Base-by-base conservation (phyloP, 2,888 invertebrate species). In the Drosophila greeni region DNA sequence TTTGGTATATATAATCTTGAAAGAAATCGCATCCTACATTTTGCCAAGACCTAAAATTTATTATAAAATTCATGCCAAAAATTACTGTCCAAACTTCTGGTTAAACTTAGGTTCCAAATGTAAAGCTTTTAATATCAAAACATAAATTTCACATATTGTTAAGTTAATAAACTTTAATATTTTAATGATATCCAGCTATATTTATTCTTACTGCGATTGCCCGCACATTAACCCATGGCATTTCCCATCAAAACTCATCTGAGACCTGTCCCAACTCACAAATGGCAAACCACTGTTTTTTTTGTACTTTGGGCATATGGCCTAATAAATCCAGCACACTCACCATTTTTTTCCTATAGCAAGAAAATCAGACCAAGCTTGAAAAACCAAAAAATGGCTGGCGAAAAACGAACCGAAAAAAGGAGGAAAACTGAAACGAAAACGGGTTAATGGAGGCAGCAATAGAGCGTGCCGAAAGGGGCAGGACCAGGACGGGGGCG, bases 401-500 rank as follows among this genome's bases (percentile, higher is more conserved):
- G 54, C 47, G 54, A 61, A 61, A 65, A 65, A 57, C 55, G 42
- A 37, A 42, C 47, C 36, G 23, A 49, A 39, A 51, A 62, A 23
- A 14, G 40, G 37, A 52, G 18, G 14, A 54, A 72, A 49, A 40
- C 43, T 58, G 36, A 56, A 65, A 78, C 70, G 71, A 66, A 76
- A 79, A 81, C 73, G 78, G 78, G 79, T 79, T 81, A 79, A 78
- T 81, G 70, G 78, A 67, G 68, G 78, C 70, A 54, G 72, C 43
- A 45, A 69, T 49, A 65, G 57, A 53, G 69, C 66, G 61, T 61
- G 59, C 34, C 31, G 20, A 43, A 31, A 59, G 36, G 29, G 56
- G 57, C n/a, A 52, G 52, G 56, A 43, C 16, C 40, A 48, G 31
- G 20, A 26, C 9, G 34, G 2, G 24, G 26, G 36, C 37, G 51